Evolutionary conservation across 2,888 invertebrate species (phyloP), one percentile per base, ranked within the genome.

Genomic region (Phortica okadai): DNA sequence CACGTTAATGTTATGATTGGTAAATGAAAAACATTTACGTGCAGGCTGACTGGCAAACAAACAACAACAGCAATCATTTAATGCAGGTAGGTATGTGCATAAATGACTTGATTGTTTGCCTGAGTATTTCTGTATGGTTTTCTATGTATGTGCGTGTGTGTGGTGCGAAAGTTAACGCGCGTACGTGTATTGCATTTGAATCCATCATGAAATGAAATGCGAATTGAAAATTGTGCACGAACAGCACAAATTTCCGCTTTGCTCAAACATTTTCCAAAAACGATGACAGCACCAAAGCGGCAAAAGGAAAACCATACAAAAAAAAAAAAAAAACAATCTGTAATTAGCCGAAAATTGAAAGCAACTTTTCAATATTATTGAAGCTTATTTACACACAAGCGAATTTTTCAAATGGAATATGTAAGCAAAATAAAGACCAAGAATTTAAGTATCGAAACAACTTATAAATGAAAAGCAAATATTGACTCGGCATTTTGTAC

Each of bases 391-490:
- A 64, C 41, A 33, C 41, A 10, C 44, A 41, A n/a, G 16, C 16
- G 67, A 41, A 3, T 11, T 41, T 67, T 67, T 44, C n/a, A 67
- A 44, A 44, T 67, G n/a, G 45, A 67, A 21, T 67, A 67, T 16
- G 50, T 14, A 50, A 50, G 50, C 14, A 14, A 50, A 50, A 50
- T 50, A 67, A 14, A 1, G 44, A 11, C 67, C 8, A n/a, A n/a
- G 41, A 2, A 50, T 54, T 72, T 33, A 14, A 33, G 54, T 54
- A 72, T 56, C 41, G 67, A 64, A 76, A 76, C 75, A 77, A 77
- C 81, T 84, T 86, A 84, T 86, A 86, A 86, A 87, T 86, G 87
- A 87, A 87, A 86, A 86, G 85, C 84, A 87, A 86, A 86, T 86
- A 86, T 86, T 86, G 86, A 80, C 81, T 81, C 21, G 10, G 62